Evolutionary conservation across 1,140 invertebrate genomes (phyloP).

Genomic region (Drosophila willistoni): DNA sequence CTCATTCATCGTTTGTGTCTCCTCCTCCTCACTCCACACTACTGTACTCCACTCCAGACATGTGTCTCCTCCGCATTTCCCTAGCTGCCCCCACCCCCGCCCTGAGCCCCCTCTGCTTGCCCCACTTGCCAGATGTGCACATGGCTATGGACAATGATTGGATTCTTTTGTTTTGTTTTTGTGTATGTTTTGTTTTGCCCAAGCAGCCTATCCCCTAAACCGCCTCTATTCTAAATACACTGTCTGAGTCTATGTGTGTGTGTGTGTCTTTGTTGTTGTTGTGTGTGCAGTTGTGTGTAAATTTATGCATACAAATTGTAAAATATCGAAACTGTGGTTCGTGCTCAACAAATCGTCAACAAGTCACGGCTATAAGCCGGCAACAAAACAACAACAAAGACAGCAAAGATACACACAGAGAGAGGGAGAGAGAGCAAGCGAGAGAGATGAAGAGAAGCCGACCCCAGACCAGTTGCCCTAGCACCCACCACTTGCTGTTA

Average conservation of each 20-base stretch:
- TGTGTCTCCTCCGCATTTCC: constrained; percentile 32
- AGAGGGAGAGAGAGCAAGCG: constrained; percentile 29
- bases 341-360: constrained; percentile 79
- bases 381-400: constrained; percentile 27
- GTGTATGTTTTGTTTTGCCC: constrained; percentile 33
- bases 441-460: constrained; percentile 5
- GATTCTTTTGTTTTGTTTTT: constrained; percentile 61
- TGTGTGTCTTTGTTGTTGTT: background rate
- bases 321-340: constrained; percentile 82
- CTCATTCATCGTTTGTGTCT: constrained; percentile 31
- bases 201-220: constrained; percentile 24
- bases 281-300: constrained; percentile 63
- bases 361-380: constrained; percentile 77
- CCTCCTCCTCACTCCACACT: no score
- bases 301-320: constrained; percentile 81
- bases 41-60: constrained; percentile 46
- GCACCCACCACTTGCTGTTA: constrained; percentile 46
- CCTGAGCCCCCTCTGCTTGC: constrained; percentile 33
- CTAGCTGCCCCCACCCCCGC: background rate
- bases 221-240: constrained; percentile 27
- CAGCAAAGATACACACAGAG: constrained; percentile 26
- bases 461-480: constrained; percentile 22
- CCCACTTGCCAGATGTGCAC: constrained; percentile 65
- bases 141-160: constrained; percentile 60
- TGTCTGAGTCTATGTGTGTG: background rate